Evolutionary conservation across 2,113 vertebrate genomes (phyloP), one percentile per base, ranked within the genome.

Genomic region (Tragelaphus scriptus): DNA sequence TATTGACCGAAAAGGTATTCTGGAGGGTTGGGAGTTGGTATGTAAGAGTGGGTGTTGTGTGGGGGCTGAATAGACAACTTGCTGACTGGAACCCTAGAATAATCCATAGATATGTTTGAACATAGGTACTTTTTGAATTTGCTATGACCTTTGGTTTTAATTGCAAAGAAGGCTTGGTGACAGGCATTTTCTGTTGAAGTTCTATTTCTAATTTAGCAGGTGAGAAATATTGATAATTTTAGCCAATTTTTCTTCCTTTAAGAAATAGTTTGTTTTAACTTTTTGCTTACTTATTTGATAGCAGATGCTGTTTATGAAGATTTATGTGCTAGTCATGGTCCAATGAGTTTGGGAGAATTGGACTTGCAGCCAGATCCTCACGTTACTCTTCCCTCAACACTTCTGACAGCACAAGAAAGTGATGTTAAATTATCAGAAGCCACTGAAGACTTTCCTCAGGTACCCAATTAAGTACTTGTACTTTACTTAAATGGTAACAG

Each of bases 301-400:
- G 59, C 89, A 98, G 98, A 97, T 98, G 97, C 88, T 95, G 32
- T 93, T 96, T 85, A 30, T 96, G 97, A 94, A 98, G 98, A 96
- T 89, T 96, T 84, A 68, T 98, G 94, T 97, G 61, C 44, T 26
- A 99, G 98, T 95, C 85, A 5, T 32, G 98, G 99, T 65, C 98
- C 98, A 30, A 98, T 99, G 99, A 98, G 98, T 98, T 90, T 99
- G 96, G 85, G 88, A 12, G 98, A 99, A 68, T 93, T 99, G 95
- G 98, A 98, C 13, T 90, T 92, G 0, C 98, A 97, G 21, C 79
- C 93, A 14, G 11, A 88, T 94, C 94, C 97, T 96, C 63, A 88
- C 36, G 13, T 95, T 90, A 32, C 84, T 68, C 91, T 90, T 95
- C 53, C 97, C 7, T 17, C 95, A 86, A 82, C 95, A 85, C 87